Evolutionary conservation across 2,113 vertebrate species (phyloP), one percentile per base, ranked within the genome.

Genomic region (Varanus komodoensis): DNA sequence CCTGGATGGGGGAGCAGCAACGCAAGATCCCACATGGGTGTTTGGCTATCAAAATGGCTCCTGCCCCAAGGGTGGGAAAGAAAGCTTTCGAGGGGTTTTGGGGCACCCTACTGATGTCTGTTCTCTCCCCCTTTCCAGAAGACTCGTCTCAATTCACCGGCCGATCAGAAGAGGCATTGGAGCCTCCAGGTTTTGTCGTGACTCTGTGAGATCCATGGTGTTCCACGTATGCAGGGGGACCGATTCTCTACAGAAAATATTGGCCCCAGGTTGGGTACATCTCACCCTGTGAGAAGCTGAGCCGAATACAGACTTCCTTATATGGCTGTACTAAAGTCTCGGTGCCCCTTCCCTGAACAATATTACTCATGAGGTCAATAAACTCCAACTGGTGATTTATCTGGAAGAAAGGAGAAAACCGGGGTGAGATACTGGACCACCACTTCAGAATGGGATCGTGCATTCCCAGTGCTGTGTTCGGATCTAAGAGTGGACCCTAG

Each of bases 51-150:
- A 44, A 52, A n/a, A 6, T 88, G 2, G 54, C 32, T 7, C 68
- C 68, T 44, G 38, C 38, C 52, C 32, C 52, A n/a, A 61, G n/a
- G 8, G 52, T 52, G 34, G 27, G 54, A 75, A 3, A 38, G 21
- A 44, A 23, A 14, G 1, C 23, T n/a, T 12, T 4, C 4, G 25
- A 32, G 50, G 15, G n/a, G n/a, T 32, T 32, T 32, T n/a, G 7
- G 77, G 11, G 68, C 68, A 2, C 34, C 64, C 57, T n/a, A 50
- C 38, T 17, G 0, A 0, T 29, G 3, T 38, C 27, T 32, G 14
- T 38, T 84, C 54, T 90, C 80, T 57, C 17, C 52, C 25, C 64
- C 32, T 92, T 78, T 2, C 29, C 93, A 97, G 96, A 91, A 82
- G 81, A 89, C 44, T 12, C 27, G 15, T 0, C 91, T 17, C 0